Base-by-base conservation (phyloP, 2,797 vertebrate genomes). In the Eulemur rubriventer region DNA sequence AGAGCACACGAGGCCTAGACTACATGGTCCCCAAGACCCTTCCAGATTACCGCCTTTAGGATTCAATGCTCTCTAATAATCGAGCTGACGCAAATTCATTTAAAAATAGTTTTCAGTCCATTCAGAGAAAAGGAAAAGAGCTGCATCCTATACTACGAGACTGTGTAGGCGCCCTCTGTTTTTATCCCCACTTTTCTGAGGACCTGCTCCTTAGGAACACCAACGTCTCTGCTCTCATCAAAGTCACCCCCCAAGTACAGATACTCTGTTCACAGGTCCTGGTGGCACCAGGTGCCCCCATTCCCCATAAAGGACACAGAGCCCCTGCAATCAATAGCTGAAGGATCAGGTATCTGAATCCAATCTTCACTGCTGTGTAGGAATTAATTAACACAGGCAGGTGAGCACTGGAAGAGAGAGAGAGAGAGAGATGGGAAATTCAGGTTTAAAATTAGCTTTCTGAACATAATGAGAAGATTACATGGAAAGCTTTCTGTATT, bases 381-480 rank as follows among this genome's bases (percentile, higher is more conserved):
- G 10, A 92, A 84, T 26, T 69, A 55, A 65, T 65, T 43, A 82
- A 78, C 20, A 13, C 4, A 79, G 82, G 48, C 46, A 76, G 59
- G 67, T 55, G 43, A 65, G 22, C 38, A 38, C 1, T 35, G 9
- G 8, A 28, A 52, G 10, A 73, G 22, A 73, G 12, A 57, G 43
- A 57, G 43, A 72, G 48, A 30, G 22, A 70, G 41, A 65, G 52
- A 55, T 11, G 22, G n/a, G 2, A 12, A 48, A 76, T 41, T 85
- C 12, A 72, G 48, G 43, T 69, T 91, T 76, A 76, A 75, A 94
- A 93, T 75, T 57, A 73, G 33, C 75, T 83, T 48, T 82, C 65
- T n/a, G 43, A 79, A 61, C n/a, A 57, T 50, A 88, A 70, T 6
- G 24, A 92, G 76, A 78, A 46, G 55, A 92, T 70, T 92, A 96